Percentiles rank a stretch among this genome's conserved stretches.
Evolutionary conservation across 2,113 vertebrate species (phyloP).

Genomic region (Sceloporus tristichus): DNA sequence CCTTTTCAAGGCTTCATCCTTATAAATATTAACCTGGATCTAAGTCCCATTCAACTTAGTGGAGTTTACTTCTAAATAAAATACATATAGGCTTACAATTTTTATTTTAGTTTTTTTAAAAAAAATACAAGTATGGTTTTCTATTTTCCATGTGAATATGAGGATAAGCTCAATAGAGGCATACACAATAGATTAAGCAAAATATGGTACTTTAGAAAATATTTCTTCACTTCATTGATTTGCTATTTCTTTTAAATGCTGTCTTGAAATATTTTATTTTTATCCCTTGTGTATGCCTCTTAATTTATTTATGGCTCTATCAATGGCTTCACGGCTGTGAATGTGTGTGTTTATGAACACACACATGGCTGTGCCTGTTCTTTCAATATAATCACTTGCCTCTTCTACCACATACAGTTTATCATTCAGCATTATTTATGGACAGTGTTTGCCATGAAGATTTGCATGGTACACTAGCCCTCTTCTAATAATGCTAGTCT

Average conservation of each 20-base stretch:
- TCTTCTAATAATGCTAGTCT: conserved; percentile 18
- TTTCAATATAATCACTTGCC: conserved; percentile 1
- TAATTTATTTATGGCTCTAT: conserved; percentile 28
- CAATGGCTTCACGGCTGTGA: conserved; percentile 20
- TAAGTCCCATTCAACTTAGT: background rate
- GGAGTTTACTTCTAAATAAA: background rate
- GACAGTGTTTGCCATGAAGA: conserved; percentile 24
- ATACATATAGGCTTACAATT: background rate
- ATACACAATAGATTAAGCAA: conserved; percentile 32
- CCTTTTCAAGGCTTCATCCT: too few relatives aligned
- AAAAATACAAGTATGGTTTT: background rate
- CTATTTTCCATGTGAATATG: background rate
- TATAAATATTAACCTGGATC: too few relatives aligned
- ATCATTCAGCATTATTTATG: conserved; percentile 21
- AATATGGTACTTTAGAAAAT: conserved; percentile 23
- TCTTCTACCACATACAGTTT: conserved; percentile 25
- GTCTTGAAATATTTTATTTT: conserved; percentile 11
- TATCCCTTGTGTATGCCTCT: conserved; percentile 20
- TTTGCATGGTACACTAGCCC: conserved; percentile 32
- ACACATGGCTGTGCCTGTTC: background rate
- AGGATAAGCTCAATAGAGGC: background rate
- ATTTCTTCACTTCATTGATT: conserved; percentile 30
- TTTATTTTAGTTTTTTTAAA: background rate
- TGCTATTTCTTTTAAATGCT: conserved; percentile 14
- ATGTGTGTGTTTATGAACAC: background rate